Evolutionary conservation across 2,888 invertebrate species (phyloP), one percentile per base, ranked within the genome.

Genomic region (Hyppa rectilinea): DNA sequence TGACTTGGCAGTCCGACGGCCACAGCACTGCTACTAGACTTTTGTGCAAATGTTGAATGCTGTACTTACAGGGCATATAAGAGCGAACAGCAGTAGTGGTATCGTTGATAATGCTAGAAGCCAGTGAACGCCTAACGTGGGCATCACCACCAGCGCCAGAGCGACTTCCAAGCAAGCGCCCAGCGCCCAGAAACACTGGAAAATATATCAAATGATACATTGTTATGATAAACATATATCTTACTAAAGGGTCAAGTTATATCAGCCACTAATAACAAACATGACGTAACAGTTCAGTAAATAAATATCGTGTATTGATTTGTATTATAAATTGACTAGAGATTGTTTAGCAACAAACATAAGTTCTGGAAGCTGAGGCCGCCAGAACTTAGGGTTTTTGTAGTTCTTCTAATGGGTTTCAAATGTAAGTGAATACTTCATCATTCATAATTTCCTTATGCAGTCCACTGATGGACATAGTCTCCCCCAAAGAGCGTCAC

Each of bases 131-230:
- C 99, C 99, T 82, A 98, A 96, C 0, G 97, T 97, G 2, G 99
- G 99, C 98, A 99, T 99, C 68, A 99, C 97, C 45, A 98, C 97
- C 83, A 99, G 96, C 20, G 99, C 99, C 77, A 99, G 94, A 29
- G 98, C 97, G 60, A 99, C 99, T 95, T 99, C 99, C 89, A 99
- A 97, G 91, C 99, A 99, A 14, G 99, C 98, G 45, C 99, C 99
- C 53, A 99, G 96, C 1, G 99, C 99, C 99, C 99, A 99, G 95
- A 99, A 99, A 95, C 98, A 98, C 98, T 98, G 92, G 2, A 77
- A 61, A 20, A 9, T 7, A 29, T 9, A 45, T 9, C n/a, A 38
- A 49, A 55, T 17, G 0, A 10, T 23, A 36, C 23, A 26, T 6
- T 20, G 10, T 26, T 17, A 23, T 23, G 6, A 17, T 14, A 31